A percentile compares a stretch with the other conserved stretches of the same genome.
phyloP scores from a whole-genome alignment of 2,888 invertebrate genomes.

The Brassicogethes aeneus region DNA sequence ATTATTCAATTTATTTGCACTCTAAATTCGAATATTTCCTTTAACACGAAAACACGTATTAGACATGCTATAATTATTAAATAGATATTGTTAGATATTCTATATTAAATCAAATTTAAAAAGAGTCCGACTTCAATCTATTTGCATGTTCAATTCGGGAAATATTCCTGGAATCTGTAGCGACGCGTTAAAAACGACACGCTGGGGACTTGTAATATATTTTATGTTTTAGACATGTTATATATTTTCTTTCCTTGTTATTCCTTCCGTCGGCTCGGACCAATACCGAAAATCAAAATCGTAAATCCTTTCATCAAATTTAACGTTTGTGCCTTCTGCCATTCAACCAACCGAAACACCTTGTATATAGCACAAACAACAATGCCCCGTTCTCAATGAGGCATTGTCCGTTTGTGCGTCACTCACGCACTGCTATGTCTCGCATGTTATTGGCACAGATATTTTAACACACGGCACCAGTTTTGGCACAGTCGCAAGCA shows the following conservation, averaged over 20 bases:
- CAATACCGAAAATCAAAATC: too few species aligned
- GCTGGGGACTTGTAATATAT: slow-evolving; percentile 2
- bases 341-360: too few species aligned
- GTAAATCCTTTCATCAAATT: too few species aligned
- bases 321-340: too few species aligned
- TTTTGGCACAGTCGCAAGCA: slow-evolving; percentile 35
- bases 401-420: too few species aligned
- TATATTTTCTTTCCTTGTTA: slow-evolving; percentile 1
- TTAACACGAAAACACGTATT: too few species aligned
- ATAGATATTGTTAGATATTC: slow-evolving; percentile 5
- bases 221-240: slow-evolving; percentile 7
- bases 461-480: slow-evolving; percentile 30
- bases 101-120: slow-evolving; percentile 2
- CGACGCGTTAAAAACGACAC: slow-evolving; percentile 5
- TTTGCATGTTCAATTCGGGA: slow-evolving; percentile 5
- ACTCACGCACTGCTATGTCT: slow-evolving; percentile 14
- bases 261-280: background rate
- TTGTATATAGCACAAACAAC: too few species aligned
- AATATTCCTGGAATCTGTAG: slow-evolving; percentile 6
- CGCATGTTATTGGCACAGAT: slow-evolving; percentile 26
- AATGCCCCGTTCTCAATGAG: too few species aligned
- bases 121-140: slow-evolving; percentile 1
- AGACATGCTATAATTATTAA: background rate
- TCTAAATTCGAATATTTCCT: too few species aligned
- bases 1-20: too few species aligned